Evolutionary conservation across 2,888 invertebrate species (phyloP), one percentile per base, ranked within the genome.

Genomic region (Acleris cristana): DNA sequence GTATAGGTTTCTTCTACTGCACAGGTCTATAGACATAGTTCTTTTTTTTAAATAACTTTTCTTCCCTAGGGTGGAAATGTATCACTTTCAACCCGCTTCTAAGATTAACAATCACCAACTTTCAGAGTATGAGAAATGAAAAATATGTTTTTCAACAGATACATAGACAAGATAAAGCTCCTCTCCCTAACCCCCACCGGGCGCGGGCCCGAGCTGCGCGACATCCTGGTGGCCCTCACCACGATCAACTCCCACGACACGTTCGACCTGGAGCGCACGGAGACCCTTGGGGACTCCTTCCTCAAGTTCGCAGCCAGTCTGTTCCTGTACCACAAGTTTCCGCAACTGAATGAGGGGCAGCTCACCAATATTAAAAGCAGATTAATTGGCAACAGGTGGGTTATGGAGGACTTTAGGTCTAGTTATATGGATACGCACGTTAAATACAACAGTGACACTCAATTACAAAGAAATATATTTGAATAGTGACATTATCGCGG

Each of bases 271-370:
- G 98, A 99, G 81, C 90, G 98, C 1, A 89, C 96, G 16, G 98
- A 98, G 86, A 97, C 97, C 0, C 93, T 99, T 4, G 99, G 98
- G 0, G 98, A 99, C 84, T 96, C 98, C 0, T 97, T 96, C 84
- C 89, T 99, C 8, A 98, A 99, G 88, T 96, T 95, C 75, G 95
- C 96, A 2, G 93, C 95, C 1, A 96, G 96, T 0, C 85, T 97
- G 3, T 97, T 95, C 82, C 89, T 98, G 21, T 96, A 94, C 80
- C 94, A 95, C 73, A 92, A 93, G 65, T 97, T 95, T 82, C 94
- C 95, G 0, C 83, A 85, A 0, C 94, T 94, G 52, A 95, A 95
- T 76, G 98, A 98, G 87, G 98, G 98, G 0, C 94, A 95, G 71
- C 91, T 98, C 34, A 97, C 97, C 0, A 93, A 94, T 66, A 88